Conservation (phyloP, 2,888 invertebrate genomes). For the Hanleya hanleyi region DNA sequence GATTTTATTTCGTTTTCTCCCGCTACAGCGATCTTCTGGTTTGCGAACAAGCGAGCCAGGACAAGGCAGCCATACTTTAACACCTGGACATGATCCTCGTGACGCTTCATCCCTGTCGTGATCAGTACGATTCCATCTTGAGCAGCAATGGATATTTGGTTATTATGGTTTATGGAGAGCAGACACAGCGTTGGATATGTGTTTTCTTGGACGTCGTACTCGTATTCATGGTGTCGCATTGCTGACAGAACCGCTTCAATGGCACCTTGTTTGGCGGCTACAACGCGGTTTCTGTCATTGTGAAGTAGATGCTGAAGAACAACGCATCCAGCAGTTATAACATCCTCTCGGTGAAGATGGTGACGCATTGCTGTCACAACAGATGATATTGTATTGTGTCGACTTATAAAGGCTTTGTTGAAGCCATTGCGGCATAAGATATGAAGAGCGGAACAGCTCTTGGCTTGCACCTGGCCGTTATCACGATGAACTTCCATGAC, state of each 20-base stretch:
- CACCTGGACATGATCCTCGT: not conserved
- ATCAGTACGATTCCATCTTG: not conserved
- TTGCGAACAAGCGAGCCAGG: not conserved
- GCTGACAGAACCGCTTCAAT: not conserved
- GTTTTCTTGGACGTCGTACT: not conserved
- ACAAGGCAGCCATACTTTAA: not conserved
- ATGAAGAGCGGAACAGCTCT: not conserved
- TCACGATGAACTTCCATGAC: not conserved
- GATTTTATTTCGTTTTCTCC: not conserved
- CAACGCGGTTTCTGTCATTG: not conserved
- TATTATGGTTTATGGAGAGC: not conserved
- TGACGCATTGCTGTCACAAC: too few species aligned
- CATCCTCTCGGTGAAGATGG: not conserved
- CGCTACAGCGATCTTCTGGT: not conserved
- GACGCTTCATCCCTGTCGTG: not conserved
- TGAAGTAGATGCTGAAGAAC: not conserved
- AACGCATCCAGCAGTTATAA: not conserved
- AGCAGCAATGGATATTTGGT: not conserved
- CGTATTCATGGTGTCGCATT: not conserved
- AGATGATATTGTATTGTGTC: too few species aligned
- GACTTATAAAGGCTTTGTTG: too few species aligned
- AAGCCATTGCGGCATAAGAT: too few species aligned
- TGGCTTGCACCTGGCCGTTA: not conserved
- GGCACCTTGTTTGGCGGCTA: not conserved
- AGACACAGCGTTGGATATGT: not conserved